Evolutionary conservation across 2,797 vertebrate species (phyloP).

Genomic region (Lacerta agilis): DNA sequence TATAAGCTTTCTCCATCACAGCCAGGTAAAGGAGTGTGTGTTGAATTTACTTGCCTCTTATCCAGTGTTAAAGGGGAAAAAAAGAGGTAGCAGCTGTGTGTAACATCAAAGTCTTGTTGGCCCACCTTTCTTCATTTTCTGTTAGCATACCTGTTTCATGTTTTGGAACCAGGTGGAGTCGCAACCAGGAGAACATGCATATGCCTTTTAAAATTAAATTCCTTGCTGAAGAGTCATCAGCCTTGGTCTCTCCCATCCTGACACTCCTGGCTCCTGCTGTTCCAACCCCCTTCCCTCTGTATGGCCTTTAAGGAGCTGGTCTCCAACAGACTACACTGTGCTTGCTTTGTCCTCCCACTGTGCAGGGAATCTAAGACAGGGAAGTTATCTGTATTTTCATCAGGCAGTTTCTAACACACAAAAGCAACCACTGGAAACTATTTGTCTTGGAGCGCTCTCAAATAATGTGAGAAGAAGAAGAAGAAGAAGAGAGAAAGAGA

Average conservation of each 20-base stretch:
- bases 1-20: not conserved
- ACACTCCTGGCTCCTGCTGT: not conserved
- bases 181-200: not conserved
- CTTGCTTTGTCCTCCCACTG: not conserved
- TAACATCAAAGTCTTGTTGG: not conserved
- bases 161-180: not conserved
- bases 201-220: not conserved
- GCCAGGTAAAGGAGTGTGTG: not conserved
- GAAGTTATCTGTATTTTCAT: not conserved
- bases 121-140: not conserved
- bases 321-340: not conserved
- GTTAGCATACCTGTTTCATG: not conserved
- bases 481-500: too few relatives aligned
- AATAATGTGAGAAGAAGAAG: not conserved
- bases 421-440: not conserved
- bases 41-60: not conserved
- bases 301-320: not conserved
- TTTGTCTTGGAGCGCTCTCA: not conserved
- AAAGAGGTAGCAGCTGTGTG: not conserved
- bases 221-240: not conserved
- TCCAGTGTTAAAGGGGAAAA: not conserved
- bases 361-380: not conserved
- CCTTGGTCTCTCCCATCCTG: not conserved
- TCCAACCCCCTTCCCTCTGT: not conserved
- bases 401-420: not conserved